Base-by-base conservation (phyloP, 23 tunicate species). In the Diplosoma virens region DNA sequence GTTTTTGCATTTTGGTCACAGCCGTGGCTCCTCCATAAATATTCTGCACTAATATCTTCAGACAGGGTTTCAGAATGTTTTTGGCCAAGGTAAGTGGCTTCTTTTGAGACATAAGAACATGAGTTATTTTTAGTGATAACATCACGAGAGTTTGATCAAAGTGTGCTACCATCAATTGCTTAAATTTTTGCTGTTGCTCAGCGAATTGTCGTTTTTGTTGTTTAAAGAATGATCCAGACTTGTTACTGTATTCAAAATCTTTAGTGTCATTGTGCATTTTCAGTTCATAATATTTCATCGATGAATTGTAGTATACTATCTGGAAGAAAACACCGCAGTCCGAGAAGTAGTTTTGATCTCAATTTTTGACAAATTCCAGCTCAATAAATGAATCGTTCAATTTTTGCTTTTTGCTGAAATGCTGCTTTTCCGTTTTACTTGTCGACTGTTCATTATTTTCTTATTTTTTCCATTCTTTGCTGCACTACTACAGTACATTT, bases 231-330 rank as follows among this genome's bases (percentile, higher is more conserved):
- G n/a, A 45, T 47, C 6, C 81, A 63, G 81, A 83, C 81, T 83
- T 75, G 70, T 74, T 83, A 75, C 75, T 45, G 48, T 83, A 76
- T 61, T 59, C 81, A 47, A 53, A 47, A 75, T 83, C 75, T 71
- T 82, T 82, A 45, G 72, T 82, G 72, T 82, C 73, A 58, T 59
- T 73, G 73, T 75, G 88, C 48, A 50, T 83, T 52, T 60, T 58
- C 28, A 72, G 86, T 28, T 82, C 59, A 45, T 61, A 23, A 61
- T 37, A n/a, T 58, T 35, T 73, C 59, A 71, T 72, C 9, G 75
- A 83, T 65, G 64, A 34, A 75, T 83, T 83, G 88, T 47, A 33
- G 47, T 83, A 83, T 74, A 65, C 65, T 29, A 61, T 53, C 24
- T 60, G 64, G 75, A 81, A 83, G 52, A 83, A 75, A 32, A 75